These are phyloP conservation scores for Glossosoma conforme DNA, from an alignment of 1,140 invertebrate genomes.

Conservation along the genomic window DNA sequence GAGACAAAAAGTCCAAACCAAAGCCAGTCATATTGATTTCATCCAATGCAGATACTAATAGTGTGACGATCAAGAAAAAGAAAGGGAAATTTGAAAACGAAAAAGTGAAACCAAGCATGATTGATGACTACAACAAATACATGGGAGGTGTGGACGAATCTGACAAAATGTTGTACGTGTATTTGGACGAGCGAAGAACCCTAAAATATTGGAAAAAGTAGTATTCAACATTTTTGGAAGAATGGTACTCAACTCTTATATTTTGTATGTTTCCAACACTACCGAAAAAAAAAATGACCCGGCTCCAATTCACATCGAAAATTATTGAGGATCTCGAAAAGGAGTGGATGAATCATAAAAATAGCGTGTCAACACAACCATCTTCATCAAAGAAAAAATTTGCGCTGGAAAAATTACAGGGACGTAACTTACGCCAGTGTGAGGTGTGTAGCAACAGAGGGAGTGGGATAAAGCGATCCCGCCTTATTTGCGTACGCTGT, in stretches of 20 bases:
- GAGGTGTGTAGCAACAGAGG: slow-evolving; percentile 18
- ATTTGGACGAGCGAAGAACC: slow-evolving; percentile 33
- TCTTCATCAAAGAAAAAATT: slow-evolving; percentile 20
- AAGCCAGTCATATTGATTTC: slow-evolving; percentile 24
- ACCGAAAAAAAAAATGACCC: slow-evolving; percentile 18
- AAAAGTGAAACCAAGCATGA: slow-evolving; percentile 25
- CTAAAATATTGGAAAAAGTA: slow-evolving; percentile 28
- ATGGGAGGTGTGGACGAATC: slow-evolving; percentile 26
- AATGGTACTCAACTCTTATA: slow-evolving; percentile 25
- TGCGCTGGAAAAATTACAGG: slow-evolving; percentile 19
- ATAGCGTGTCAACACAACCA: slow-evolving; percentile 13
- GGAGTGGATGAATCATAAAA: slow-evolving; percentile 20
- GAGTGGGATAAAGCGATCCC: slow-evolving; percentile 21
- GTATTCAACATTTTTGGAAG: slow-evolving; percentile 26
- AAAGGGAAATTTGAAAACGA: slow-evolving; percentile 17
- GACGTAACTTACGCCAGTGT: slow-evolving; percentile 19
- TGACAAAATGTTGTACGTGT: slow-evolving; percentile 28
- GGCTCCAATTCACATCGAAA: slow-evolving; percentile 22
- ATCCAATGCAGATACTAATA: slow-evolving; percentile 19
- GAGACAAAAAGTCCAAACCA: slow-evolving; percentile 20
- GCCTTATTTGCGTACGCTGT: slow-evolving; percentile 16
- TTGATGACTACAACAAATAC: slow-evolving; percentile 24
- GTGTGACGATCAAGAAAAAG: slow-evolving; percentile 20
- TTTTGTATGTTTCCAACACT: slow-evolving; percentile 18
- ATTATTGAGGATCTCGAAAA: slow-evolving; percentile 24